A percentile compares a stretch with the other conserved stretches of the same genome.
These are phyloP conservation scores for Caenorhabditis virilis DNA, from an alignment of 2,888 invertebrate species.

Conservation along the genomic window DNA sequence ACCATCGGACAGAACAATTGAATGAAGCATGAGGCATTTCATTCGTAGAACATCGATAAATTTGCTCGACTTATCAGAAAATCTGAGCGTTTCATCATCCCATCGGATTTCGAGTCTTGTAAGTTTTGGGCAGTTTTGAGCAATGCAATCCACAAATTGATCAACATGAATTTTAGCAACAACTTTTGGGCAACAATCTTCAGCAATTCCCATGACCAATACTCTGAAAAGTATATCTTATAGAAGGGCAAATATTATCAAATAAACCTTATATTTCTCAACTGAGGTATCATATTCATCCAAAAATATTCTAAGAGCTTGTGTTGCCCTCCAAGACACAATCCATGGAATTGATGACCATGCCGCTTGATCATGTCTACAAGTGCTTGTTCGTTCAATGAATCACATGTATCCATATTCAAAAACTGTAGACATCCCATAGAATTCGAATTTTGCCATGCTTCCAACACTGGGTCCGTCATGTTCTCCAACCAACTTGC, in stretches of 20 bases:
- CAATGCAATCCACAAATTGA: constrained; percentile 95
- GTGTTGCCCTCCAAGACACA: constrained; percentile 90
- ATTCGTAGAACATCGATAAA: constrained; percentile 96
- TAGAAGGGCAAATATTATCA: not conserved
- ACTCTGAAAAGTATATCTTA: constrained; percentile 75
- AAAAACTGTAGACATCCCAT: constrained; percentile 81
- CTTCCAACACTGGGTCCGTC: constrained; percentile 87
- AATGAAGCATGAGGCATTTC: constrained; percentile 87
- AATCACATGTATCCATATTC: constrained; percentile 93
- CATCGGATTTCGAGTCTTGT: constrained; percentile 91
- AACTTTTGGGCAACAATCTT: constrained; percentile 92
- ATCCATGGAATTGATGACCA: constrained; percentile 85
- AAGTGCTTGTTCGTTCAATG: constrained; percentile 87
- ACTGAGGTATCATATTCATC: constrained; percentile 89
- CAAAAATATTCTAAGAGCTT: constrained; percentile 92
- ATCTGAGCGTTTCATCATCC: constrained; percentile 97
- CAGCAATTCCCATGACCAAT: constrained; percentile 93
- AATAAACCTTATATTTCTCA: constrained; percentile 85
- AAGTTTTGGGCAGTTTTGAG: constrained; percentile 85
- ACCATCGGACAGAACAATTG: constrained; percentile 93
- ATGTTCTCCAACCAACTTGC: constrained; percentile 97
- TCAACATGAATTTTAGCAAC: constrained; percentile 81
- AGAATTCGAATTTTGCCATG: constrained; percentile 85
- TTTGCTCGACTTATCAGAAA: constrained; percentile 98
- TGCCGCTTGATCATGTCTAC: constrained; percentile 88